Percentiles rank a stretch among this genome's conserved stretches.
phyloP scores from a whole-genome alignment of 92 coral and sea anemone genomes.

The Heliopora coerulea region DNA sequence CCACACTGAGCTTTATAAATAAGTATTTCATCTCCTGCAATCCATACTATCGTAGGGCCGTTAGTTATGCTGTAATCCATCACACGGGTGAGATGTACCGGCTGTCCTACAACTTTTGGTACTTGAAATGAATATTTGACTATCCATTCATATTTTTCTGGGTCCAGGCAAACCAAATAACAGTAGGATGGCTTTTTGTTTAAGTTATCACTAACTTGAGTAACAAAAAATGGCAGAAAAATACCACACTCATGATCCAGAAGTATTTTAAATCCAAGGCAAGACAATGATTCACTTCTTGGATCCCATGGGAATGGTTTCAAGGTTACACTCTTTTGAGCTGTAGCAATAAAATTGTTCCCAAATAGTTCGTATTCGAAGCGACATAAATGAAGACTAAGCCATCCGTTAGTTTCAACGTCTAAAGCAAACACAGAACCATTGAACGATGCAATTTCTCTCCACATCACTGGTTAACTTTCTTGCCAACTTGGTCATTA shows the following conservation, averaged over 20 bases:
- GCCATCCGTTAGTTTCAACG: slow-evolving; percentile 2
- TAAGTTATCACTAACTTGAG: slow-evolving; percentile 1
- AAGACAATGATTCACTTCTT: slow-evolving; percentile 1
- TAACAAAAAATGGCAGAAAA: slow-evolving; percentile 28
- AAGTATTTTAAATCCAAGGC: slow-evolving; percentile 36
- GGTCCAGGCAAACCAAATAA: slow-evolving; percentile 23
- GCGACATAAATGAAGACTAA: slow-evolving; percentile 7
- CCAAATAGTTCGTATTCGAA: slow-evolving; percentile 4
- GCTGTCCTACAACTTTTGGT: slow-evolving; percentile 12
- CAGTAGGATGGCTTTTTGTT: too few relatives aligned
- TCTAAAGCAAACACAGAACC: slow-evolving; percentile 21
- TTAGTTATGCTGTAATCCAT: slow-evolving; percentile 21
- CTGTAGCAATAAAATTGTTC: slow-evolving; percentile 5
- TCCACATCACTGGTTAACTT: slow-evolving; percentile 6
- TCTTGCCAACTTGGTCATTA: too few relatives aligned
- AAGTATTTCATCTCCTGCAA: slow-evolving; percentile 11
- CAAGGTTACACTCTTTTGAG: slow-evolving; percentile 9
- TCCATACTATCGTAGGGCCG: slow-evolving; percentile 32
- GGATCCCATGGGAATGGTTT: not conserved
- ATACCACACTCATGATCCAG: slow-evolving; percentile 24
- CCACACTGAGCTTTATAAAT: slow-evolving; percentile 28
- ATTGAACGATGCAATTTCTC: slow-evolving; percentile 24
- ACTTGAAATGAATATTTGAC: slow-evolving; percentile 11
- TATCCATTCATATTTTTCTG: slow-evolving; percentile 16
- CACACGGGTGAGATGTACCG: slow-evolving; percentile 10